Evolutionary conservation across 2,113 vertebrate species (phyloP).

Genomic region (Apteryx mantelli): DNA sequence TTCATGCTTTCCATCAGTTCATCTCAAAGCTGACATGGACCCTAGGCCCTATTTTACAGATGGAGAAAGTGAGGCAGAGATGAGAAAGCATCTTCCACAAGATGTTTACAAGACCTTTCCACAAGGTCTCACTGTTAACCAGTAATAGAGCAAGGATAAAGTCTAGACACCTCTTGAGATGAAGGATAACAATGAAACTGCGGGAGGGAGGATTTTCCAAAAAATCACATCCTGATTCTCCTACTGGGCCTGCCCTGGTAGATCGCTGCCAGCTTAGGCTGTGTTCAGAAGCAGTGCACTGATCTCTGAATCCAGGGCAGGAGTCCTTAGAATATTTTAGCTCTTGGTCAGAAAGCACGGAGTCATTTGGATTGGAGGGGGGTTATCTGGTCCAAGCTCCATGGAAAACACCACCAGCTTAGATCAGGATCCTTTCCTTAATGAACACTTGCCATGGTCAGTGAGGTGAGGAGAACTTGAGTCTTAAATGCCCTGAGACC

Average conservation of each 20-base stretch:
- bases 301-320: background rate
- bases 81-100: accelerated
- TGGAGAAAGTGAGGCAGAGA: background rate
- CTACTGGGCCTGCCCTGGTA: background rate
- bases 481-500: background rate
- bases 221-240: background rate
- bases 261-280: background rate
- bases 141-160: background rate
- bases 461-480: background rate
- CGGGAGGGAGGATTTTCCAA: background rate
- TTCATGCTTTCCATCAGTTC: background rate
- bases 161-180: background rate
- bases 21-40: background rate
- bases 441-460: background rate
- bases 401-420: background rate
- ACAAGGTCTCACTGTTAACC: accelerated
- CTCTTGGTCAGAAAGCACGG: background rate
- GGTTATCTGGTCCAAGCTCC: background rate
- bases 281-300: background rate
- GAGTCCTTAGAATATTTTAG: background rate
- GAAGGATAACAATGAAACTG: background rate
- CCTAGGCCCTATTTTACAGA: background rate
- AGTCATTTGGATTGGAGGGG: background rate
- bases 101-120: background rate
- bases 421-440: background rate